Conservation (phyloP, 2,888 invertebrate species). For the Eupithecia abbreviata region DNA sequence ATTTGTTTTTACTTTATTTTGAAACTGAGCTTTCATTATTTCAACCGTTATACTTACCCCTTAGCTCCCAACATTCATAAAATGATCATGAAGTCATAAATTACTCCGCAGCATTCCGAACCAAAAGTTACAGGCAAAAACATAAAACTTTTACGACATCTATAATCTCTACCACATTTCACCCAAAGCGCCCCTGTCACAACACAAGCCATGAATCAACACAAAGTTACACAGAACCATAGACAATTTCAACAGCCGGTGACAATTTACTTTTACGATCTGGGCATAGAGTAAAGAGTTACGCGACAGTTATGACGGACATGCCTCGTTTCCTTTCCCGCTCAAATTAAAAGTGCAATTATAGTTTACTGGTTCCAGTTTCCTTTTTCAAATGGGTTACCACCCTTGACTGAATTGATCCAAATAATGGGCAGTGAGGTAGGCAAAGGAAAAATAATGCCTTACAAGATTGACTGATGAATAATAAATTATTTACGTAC, state of each 20-base stretch:
- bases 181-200: conserved; percentile 58
- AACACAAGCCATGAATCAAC: conserved; percentile 70
- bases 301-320: conserved; percentile 81
- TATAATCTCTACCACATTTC: conserved; percentile 71
- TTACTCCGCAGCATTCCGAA: conserved; percentile 34
- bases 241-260: conserved; percentile 76
- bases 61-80: conserved; percentile 21
- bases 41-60: neutral
- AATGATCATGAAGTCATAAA: conserved; percentile 38
- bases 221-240: conserved; percentile 61
- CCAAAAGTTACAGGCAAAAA: conserved; percentile 31
- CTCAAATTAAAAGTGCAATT: conserved; percentile 56
- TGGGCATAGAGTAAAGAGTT: conserved; percentile 79
- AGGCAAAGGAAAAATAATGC: neutral
- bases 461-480: neutral
- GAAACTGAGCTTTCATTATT: neutral
- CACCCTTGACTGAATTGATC: neutral
- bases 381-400: neutral
- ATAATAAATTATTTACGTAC: neutral
- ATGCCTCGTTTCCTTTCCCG: conserved; percentile 71
- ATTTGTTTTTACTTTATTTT: conserved; percentile 2
- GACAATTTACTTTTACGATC: conserved; percentile 82
- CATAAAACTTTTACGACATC: conserved; percentile 58
- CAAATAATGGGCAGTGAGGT: neutral
- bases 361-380: conserved; percentile 7